Conservation (phyloP, 2,797 vertebrate genomes). For the Anomalospiza imberbis region DNA sequence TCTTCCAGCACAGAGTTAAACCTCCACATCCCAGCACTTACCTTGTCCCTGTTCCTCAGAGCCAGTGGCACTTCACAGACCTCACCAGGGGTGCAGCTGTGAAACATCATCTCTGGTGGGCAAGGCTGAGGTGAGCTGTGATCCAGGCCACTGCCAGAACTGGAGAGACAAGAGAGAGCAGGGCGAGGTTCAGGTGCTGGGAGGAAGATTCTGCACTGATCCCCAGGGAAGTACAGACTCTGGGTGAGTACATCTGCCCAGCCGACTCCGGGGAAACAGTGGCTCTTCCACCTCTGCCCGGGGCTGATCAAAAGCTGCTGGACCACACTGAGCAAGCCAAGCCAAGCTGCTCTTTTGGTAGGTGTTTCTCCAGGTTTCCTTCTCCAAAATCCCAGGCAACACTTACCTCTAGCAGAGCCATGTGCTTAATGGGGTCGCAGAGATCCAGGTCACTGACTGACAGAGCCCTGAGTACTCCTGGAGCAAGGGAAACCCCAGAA, state of each 20-base stretch:
- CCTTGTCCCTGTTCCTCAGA: slow-evolving; percentile 84
- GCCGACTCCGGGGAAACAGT: background rate
- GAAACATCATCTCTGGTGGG: slow-evolving; percentile 86
- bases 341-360: background rate
- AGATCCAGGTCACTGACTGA: background rate
- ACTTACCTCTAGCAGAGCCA: background rate
- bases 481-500: background rate
- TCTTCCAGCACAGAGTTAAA: background rate
- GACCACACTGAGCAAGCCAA: background rate
- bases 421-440: background rate
- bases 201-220: background rate
- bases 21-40: background rate
- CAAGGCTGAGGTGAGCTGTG: slow-evolving; percentile 83
- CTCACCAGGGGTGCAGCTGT: slow-evolving; percentile 79
- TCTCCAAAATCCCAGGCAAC: background rate
- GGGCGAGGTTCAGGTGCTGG: background rate
- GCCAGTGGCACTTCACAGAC: slow-evolving; percentile 78
- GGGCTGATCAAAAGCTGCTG: background rate
- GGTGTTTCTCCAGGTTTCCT: background rate
- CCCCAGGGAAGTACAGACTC: background rate
- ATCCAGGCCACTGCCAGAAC: slow-evolving; percentile 74
- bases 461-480: background rate
- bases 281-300: background rate
- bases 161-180: slow-evolving; percentile 44
- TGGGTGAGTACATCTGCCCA: background rate